Evolutionary conservation across 2,113 vertebrate genomes (phyloP).

Genomic region (Peromyscus californicus): DNA sequence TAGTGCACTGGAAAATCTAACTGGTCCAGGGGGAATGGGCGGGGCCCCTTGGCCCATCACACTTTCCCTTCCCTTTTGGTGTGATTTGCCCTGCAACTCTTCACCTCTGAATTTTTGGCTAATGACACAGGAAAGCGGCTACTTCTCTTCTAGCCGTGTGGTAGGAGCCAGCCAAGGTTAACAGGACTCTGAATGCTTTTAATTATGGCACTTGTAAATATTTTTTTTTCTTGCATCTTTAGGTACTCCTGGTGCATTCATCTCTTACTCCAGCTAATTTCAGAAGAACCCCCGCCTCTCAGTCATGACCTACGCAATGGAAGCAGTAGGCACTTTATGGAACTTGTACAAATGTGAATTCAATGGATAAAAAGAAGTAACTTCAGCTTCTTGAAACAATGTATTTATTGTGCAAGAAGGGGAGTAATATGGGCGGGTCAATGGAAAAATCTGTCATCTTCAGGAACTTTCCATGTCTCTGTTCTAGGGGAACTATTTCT

Average conservation of each 20-base stretch:
- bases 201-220: slow-evolving; percentile 12
- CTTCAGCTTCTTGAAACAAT: slow-evolving; percentile 45
- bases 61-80: slow-evolving; percentile 70
- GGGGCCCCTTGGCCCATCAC: background rate
- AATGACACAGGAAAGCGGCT: background rate
- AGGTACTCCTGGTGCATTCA: slow-evolving; percentile 15
- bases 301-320: background rate
- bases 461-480: background rate
- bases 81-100: slow-evolving; percentile 65
- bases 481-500: slow-evolving; percentile 34
- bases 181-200: slow-evolving; percentile 48
- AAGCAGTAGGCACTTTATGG: background rate
- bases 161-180: slow-evolving; percentile 60
- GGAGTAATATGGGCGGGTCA: background rate
- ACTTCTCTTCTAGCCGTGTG: background rate
- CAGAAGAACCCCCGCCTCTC: slow-evolving; percentile 33
- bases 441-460: background rate
- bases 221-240: slow-evolving; percentile 15
- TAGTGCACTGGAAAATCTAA: slow-evolving; percentile 47
- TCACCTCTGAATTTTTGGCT: slow-evolving; percentile 72
- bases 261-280: slow-evolving; percentile 19
- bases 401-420: background rate
- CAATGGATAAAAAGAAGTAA: background rate
- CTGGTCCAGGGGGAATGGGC: slow-evolving; percentile 3
- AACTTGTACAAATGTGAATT: slow-evolving; percentile 37